Base-by-base conservation (phyloP, 1,140 invertebrate species). In the Drosophila insularis region DNA sequence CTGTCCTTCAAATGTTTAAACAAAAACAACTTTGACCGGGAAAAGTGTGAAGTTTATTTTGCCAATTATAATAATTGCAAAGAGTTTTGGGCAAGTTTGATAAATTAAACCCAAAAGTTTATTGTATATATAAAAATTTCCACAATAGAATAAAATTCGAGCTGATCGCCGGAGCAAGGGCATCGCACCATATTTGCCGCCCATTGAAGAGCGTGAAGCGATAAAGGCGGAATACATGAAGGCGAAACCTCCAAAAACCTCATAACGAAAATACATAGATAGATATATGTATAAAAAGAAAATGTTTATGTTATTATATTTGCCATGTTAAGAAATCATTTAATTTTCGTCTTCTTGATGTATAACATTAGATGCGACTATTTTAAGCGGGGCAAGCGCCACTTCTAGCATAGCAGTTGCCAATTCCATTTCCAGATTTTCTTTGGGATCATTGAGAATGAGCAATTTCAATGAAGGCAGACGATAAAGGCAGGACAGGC, bases 21-120 rank as follows among this genome's bases (percentile, higher is more conserved):
- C 77, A 93, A 94, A 75, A 93, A 94, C 89, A 93, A 93, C 68
- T 95, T 92, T 79, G 92, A 94, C 71, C 93, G 93, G 55, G 92
- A 93, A n/a, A 94, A 94, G 82, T 95, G 94, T 78, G 91, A 93
- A 85, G 68, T 92, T 4, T 93, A 94, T 81, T 95, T 95, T 75
- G 94, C 94, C 43, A 95, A 95, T 75, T 95, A 95, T 71, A 95
- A 94, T 39, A 93, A 92, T 39, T 95, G 94, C 90, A 94, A 94
- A 78, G 94, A 93, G 67, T 94, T 94, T 84, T 94, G 94, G 94
- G 94, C 94, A 92, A 90, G 92, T 61, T 19, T n/a, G 13, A 46
- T 66, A 7, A 56, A 65, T 60, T 32, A 61, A 71, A 63, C 39
- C 46, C 2, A 5, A 5, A 54, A 17, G 14, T 4, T 19, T 37